These are phyloP conservation scores for Blastomussa wellsi DNA, from an alignment of 92 coral and sea anemone species.

Conservation along the genomic window DNA sequence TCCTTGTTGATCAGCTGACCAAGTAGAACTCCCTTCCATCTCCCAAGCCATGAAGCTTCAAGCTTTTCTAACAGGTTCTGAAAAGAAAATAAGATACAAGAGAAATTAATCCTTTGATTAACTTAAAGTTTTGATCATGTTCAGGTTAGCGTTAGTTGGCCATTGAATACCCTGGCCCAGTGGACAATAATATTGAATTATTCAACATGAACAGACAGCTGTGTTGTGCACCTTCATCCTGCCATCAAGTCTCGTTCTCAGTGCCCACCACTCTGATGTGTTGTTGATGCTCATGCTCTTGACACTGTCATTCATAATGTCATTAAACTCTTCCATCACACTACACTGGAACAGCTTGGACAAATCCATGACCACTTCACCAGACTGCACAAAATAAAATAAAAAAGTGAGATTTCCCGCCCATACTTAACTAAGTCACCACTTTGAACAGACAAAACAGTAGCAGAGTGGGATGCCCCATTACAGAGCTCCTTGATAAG, in stretches of 20 bases:
- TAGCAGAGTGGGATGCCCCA: too few relatives aligned
- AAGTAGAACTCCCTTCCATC: conserved; percentile 86
- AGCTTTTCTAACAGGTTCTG: conserved; percentile 71
- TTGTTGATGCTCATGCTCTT: conserved; percentile 65
- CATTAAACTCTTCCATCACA: conserved; percentile 73
- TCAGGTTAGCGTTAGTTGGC: too few relatives aligned
- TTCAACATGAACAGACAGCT: too few relatives aligned
- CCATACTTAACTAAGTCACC: too few relatives aligned
- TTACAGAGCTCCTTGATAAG: too few relatives aligned
- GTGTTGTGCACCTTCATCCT: conserved; percentile 57
- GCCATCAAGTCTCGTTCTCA: conserved; percentile 68
- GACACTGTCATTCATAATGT: conserved; percentile 67
- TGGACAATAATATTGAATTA: too few relatives aligned
- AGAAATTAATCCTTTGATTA: too few relatives aligned
- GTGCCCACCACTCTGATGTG: conserved; percentile 81
- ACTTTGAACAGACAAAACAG: too few relatives aligned
- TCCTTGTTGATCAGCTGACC: conserved; percentile 64
- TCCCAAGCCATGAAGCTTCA: conserved; percentile 94
- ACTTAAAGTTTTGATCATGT: too few relatives aligned
- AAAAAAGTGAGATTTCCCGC: too few relatives aligned
- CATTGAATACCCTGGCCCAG: too few relatives aligned
- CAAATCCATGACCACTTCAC: conserved; percentile 68
- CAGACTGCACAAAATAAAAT: conserved; percentile 34
- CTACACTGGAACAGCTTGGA: conserved; percentile 71
- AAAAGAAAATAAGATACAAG: too few relatives aligned